Evolutionary conservation across 2,888 invertebrate genomes (phyloP).

Genomic region (Polymixis lichenea): DNA sequence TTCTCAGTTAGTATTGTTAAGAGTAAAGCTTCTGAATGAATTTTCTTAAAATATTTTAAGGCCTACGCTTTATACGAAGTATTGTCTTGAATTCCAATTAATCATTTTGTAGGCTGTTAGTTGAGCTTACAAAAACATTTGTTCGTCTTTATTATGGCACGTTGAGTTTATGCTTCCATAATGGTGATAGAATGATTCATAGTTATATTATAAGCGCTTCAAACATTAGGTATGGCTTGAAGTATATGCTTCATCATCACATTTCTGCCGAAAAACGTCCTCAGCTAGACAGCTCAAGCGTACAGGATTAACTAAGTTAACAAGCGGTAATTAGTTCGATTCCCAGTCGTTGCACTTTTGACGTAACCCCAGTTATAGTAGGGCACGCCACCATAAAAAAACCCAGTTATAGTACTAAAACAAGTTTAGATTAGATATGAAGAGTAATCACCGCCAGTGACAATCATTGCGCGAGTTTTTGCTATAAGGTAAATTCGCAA

Average conservation of each 20-base stretch:
- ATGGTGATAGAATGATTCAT: constrained; percentile 1
- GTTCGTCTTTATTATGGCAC: constrained; percentile 2
- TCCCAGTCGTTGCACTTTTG: not conserved
- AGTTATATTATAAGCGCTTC: not conserved
- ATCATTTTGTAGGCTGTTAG: constrained; percentile 35
- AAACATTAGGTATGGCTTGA: not conserved
- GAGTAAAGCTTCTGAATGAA: constrained; percentile 23
- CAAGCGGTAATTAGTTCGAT: not conserved
- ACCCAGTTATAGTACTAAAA: too few relatives aligned
- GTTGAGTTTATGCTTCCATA: not conserved
- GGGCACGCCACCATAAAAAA: too few relatives aligned
- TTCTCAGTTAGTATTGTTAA: not conserved
- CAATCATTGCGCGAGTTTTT: too few relatives aligned
- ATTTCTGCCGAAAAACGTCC: not conserved
- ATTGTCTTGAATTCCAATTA: constrained; percentile 51
- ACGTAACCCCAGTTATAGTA: not conserved
- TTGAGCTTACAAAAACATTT: constrained; percentile 43
- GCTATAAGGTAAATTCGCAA: too few relatives aligned
- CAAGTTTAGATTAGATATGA: too few relatives aligned
- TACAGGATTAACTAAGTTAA: not conserved
- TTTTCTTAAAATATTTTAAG: not conserved
- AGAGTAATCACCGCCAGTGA: too few relatives aligned
- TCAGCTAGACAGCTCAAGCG: not conserved
- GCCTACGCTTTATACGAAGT: constrained; percentile 5
- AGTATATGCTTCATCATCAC: too few relatives aligned